phyloP scores from a whole-genome alignment of 2,113 vertebrate genomes.

The Rutilus rutilus region DNA sequence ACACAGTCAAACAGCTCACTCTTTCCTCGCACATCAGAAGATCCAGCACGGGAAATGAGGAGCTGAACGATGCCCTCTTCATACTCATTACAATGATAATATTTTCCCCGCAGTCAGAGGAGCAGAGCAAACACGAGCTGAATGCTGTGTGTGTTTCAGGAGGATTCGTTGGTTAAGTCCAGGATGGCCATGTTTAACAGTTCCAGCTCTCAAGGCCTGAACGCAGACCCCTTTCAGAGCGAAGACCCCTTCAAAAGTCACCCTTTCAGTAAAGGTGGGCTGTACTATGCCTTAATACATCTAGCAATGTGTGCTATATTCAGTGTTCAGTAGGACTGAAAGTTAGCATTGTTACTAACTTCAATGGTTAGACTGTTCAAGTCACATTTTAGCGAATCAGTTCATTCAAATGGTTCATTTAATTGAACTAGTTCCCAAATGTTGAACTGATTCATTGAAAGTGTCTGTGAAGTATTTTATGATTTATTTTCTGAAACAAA shows the following conservation, averaged over 20 bases:
- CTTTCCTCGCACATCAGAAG: neutral
- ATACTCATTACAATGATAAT: conserved; percentile 51
- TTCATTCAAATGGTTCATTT: too few relatives aligned
- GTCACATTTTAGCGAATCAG: too few relatives aligned
- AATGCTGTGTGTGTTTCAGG: conserved; percentile 74
- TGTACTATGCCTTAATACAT: neutral
- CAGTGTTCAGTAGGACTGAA: too few relatives aligned
- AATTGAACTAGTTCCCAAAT: too few relatives aligned
- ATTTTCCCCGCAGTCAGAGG: conserved; percentile 26
- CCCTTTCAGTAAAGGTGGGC: conserved; percentile 85
- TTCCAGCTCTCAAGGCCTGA: conserved; percentile 75
- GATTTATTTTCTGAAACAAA: neutral
- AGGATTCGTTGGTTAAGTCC: conserved; percentile 85
- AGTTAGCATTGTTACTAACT: too few relatives aligned
- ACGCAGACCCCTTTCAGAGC: conserved; percentile 88
- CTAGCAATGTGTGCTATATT: too few relatives aligned
- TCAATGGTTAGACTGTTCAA: too few relatives aligned
- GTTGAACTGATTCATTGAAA: neutral
- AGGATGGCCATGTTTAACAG: conserved; percentile 86
- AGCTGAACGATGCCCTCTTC: conserved; percentile 35
- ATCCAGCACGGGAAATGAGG: conserved; percentile 44
- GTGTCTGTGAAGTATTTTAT: neutral
- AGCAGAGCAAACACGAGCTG: conserved; percentile 46
- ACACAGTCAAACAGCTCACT: neutral
- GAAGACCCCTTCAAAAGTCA: conserved; percentile 94